Conservation (phyloP, 2,113 vertebrate species). For the Glaucomys volans region DNA sequence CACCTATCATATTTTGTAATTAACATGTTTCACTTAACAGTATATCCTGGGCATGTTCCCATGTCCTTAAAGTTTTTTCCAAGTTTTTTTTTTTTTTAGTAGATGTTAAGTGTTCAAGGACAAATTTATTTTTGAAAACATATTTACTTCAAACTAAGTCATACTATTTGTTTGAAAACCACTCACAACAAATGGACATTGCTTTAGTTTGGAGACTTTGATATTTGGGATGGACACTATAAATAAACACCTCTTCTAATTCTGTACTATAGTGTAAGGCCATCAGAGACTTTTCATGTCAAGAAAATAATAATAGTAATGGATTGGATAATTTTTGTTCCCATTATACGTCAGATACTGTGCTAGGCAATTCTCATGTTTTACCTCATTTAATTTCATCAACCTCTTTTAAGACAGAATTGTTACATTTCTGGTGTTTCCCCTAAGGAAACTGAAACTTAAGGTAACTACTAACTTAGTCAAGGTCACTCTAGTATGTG, state of each 20-base stretch:
- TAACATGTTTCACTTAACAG: not conserved
- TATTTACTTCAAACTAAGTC: not conserved
- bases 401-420: not conserved
- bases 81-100: constrained; percentile 15
- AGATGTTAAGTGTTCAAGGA: not conserved
- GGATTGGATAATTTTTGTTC: not conserved
- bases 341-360: not conserved
- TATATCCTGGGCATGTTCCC: not conserved
- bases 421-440: not conserved
- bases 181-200: not conserved
- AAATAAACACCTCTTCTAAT: not conserved
- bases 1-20: not conserved
- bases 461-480: not conserved
- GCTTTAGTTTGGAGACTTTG: not conserved
- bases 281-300: not conserved
- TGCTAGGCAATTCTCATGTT: not conserved
- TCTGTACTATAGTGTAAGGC: not conserved
- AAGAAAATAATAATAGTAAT: not conserved
- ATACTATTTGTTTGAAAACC: not conserved
- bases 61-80: not conserved
- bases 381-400: not conserved
- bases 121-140: constrained; percentile 31
- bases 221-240: not conserved
- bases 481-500: not conserved
- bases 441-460: not conserved